Evolutionary conservation across 2,797 vertebrate genomes (phyloP).

Genomic region (Urophycis tenuis): DNA sequence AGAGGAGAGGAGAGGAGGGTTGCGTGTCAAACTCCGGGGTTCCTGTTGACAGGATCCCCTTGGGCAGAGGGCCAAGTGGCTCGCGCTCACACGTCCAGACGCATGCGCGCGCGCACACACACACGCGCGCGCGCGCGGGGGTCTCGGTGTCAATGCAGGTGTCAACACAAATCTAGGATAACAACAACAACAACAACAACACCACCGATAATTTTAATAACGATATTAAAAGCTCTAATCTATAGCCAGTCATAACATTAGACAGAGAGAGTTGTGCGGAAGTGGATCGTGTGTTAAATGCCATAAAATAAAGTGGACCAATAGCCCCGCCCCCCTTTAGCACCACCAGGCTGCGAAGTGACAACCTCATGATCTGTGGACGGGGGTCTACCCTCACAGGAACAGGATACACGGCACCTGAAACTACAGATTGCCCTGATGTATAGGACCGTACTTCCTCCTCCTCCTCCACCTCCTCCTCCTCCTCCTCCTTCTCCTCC

Average conservation of each 20-base stretch:
- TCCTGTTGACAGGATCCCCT: conserved; percentile 74
- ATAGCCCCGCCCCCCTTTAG: not conserved
- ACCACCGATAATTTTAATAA: not conserved
- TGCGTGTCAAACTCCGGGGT: conserved; percentile 64
- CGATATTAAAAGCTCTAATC: not conserved
- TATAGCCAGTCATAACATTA: not conserved
- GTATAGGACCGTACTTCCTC: conserved; percentile 56
- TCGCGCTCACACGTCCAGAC: conserved; percentile 1
- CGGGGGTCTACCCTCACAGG: conserved; percentile 45
- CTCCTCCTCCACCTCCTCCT: conserved; percentile 28
- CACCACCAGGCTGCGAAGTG: conserved; percentile 37
- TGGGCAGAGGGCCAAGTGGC: conserved; percentile 49
- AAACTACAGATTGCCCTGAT: conserved; percentile 66
- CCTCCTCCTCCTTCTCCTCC: not conserved
- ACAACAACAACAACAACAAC: not conserved
- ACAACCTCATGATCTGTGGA: conserved; percentile 36
- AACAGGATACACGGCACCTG: conserved; percentile 67
- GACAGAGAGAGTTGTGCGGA: not conserved
- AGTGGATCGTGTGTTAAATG: not conserved
- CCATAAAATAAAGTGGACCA: not conserved
- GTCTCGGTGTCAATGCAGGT: not conserved
- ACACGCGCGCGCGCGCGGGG: conserved; percentile 8
- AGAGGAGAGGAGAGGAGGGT: conserved; percentile 29
- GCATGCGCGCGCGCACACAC: conserved; percentile 23
- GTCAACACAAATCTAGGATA: not conserved